Evolutionary conservation across 2,797 vertebrate genomes (phyloP), one percentile per base, ranked within the genome.

Genomic region (Picus viridis): DNA sequence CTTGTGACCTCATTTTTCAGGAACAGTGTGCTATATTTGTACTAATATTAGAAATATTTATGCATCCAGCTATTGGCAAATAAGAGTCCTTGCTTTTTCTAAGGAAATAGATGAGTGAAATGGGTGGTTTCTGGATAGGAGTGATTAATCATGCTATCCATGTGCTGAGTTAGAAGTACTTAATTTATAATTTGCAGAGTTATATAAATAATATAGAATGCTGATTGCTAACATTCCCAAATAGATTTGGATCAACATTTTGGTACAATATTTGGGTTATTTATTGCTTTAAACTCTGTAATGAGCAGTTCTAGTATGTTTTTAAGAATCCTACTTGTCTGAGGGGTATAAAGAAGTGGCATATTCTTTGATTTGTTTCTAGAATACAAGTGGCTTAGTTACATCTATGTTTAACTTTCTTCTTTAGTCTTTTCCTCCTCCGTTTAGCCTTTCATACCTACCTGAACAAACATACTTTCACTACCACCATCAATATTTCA

Each of bases 401-500:
- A 32, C 57, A 6, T 3, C 1, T 61, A 41, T 47, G 39, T 76
- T 91, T 94, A 82, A 64, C 88, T 92, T 95, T 92, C 79, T 62
- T 89, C 45, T 61, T 70, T 7, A 68, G 54, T 90, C 14, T 27
- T 54, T 92, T 93, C 53, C 49, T 79, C 73, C 88, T 82, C 20
- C 61, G 5, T 75, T 85, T 86, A 65, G 36, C 51, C 27, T 88
- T 92, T 93, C 75, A 64, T 57, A 78, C 80, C 74, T 91, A 49
- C 73, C 75, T 68, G 86, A 70, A 92, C 47, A 93, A 94, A 93
- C 83, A 94, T 51, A 86, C 80, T 62, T 92, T 81, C 79, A 75
- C 88, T 94, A 96, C 95, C 95, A 91, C 63, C 78, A 53, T 45
- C 77, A 84, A 87, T 81, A 59, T 62, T 91, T 93, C 86, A 93